A percentile compares a stretch with the other conserved stretches of the same genome.
Conservation (phyloP, 2,888 invertebrate species). For the Branchellion lobata region DNA sequence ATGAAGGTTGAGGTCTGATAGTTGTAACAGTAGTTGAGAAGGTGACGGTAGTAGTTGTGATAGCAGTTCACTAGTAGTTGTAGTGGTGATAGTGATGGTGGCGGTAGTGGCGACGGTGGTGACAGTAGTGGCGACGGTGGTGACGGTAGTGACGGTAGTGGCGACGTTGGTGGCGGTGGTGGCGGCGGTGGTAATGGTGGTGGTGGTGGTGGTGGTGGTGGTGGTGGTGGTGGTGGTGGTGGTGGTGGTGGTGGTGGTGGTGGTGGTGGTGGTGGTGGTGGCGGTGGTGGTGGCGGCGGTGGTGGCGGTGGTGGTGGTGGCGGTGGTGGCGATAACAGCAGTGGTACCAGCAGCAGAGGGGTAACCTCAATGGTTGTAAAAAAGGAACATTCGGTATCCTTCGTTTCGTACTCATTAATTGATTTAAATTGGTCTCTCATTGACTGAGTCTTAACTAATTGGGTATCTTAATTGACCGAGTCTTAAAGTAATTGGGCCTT, state of each 20-base stretch:
- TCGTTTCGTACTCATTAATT: no score
- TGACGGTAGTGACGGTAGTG: neutral
- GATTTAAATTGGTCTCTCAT: no score
- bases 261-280: neutral
- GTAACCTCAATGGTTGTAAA: no score
- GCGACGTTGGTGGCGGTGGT: neutral
- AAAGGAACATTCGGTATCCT: no score
- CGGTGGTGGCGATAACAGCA: neutral
- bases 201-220: neutral
- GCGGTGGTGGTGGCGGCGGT: neutral
- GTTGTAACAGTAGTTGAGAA: no score
- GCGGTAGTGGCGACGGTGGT: neutral
- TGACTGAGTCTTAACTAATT: no score
- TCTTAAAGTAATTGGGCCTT: no score
- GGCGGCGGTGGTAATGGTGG: neutral
- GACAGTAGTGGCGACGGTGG: neutral
- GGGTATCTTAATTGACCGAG: no score
- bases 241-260: neutral
- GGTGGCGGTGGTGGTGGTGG: neutral
- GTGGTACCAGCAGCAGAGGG: neutral
- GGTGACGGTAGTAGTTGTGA: no score
- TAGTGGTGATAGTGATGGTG: no score
- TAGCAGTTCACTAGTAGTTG: no score
- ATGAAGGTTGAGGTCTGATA: no score
- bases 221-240: constrained; percentile 11